Percentiles rank a stretch among this genome's conserved stretches.
Conservation (phyloP, 2,888 invertebrate species). For the Cosmia pyralina region DNA sequence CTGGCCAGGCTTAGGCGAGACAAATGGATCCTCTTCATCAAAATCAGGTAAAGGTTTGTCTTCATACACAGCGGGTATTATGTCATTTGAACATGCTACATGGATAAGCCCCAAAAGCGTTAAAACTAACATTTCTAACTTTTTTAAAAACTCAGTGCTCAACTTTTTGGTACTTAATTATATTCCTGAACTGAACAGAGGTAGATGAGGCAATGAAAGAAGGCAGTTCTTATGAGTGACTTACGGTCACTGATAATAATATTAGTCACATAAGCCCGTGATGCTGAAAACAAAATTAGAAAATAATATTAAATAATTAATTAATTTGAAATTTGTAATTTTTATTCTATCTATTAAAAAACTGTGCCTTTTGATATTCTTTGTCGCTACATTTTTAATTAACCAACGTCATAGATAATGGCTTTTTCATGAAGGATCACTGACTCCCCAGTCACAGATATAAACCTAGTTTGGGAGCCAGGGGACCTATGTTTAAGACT, state of each 20-base stretch:
- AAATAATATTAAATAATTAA: too few relatives aligned
- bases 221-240: background rate
- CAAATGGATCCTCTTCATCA: constrained; percentile 28
- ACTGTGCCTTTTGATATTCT: too few relatives aligned
- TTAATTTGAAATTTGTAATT: too few relatives aligned
- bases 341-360: too few relatives aligned
- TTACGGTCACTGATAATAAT: too few relatives aligned
- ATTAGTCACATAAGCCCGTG: background rate
- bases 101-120: background rate
- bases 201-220: background rate
- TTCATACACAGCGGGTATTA: background rate
- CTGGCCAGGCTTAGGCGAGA: background rate
- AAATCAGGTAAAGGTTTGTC: background rate
- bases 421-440: too few relatives aligned
- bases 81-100: background rate
- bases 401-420: too few relatives aligned
- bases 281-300: background rate
- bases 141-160: background rate
- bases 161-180: background rate
- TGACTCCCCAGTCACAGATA: too few relatives aligned
- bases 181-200: background rate
- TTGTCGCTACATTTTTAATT: too few relatives aligned
- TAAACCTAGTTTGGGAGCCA: too few relatives aligned
- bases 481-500: too few relatives aligned
- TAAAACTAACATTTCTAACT: background rate